Evolutionary conservation across 2,113 vertebrate species (phyloP), one percentile per base, ranked within the genome.

Genomic region (Leptobrachium leishanense): DNA sequence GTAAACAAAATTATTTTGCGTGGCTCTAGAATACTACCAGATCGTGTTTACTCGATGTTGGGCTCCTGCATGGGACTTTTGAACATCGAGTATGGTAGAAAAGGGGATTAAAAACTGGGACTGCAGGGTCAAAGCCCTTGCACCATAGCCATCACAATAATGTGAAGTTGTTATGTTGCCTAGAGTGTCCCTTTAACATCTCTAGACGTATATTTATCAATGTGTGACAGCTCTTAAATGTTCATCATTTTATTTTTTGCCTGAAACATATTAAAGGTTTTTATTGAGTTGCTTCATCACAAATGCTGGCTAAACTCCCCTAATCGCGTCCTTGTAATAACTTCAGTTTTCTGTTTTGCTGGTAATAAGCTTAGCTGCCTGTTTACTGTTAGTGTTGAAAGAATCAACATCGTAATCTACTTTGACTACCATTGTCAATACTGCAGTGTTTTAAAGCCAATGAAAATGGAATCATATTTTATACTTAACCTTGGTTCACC

Each of bases 391-490:
- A 82, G 62, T 82, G 53, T 71, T 83, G 0, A 77, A 87, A 31
- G 82, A 87, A 83, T 85, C 84, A 85, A 87, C 82, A 85, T 76
- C 11, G 15, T 88, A 87, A 89, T 89, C 82, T 88, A 83, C 82
- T 88, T 88, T 89, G 85, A 88, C 88, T 75, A 87, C 72, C 39
- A 84, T 84, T 83, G 85, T 84, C 84, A 90, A 88, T 85, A 90
- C 82, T 83, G 76, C 82, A 81, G 84, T 87, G 84, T 84, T 86
- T 86, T 83, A 86, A 87, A 88, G 80, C 68, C 85, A 88, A 89
- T 81, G 75, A 82, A 87, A 85, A 71, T 87, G 86, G 87, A 88
- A 87, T 91, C 87, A 82, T 85, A 84, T 77, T 83, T 87, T 86
- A 82, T 84, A 75, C 83, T 85, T 87, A 88, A 88, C 87, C 89